Base-by-base conservation (phyloP, 1,140 invertebrate species). In the Mamestra configurata region DNA sequence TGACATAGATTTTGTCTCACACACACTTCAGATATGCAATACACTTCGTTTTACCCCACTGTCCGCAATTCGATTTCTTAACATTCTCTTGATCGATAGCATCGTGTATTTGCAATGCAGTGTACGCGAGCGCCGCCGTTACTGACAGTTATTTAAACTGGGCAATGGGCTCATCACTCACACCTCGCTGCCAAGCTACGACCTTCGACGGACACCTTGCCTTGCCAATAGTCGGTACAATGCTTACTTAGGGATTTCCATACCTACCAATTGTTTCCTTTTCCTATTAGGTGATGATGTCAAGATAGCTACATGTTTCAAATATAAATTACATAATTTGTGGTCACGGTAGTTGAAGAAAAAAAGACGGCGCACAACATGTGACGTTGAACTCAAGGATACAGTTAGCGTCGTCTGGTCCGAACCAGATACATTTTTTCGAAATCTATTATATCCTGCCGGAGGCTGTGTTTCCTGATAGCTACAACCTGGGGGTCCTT, bases 81-180 rank as follows among this genome's bases (percentile, higher is more conserved):
- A 7, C 37, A 68, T 68, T 68, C 64, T 70, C 66, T 70, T 40
- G 64, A 31, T 68, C 37, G 64, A 68, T 68, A 68, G 15, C n/a
- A 37, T n/a, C 18, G 13, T 4, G 22, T 27, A 22, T n/a, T 70
- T 46, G 43, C 22, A 8, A 70, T 70, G 66, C 66, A 49, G 11
- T 22, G 18, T 46, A 15, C 61, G 37, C 61, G 20, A 22, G 20
- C 66, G 20, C 66, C 66, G 20, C 66, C 37, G 37, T 70, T 70
- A 70, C 22, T 27, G 40, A 70, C 66, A 49, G 40, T 49, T 70
- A 70, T 49, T 70, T 40, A 49, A 70, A 70, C 66, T 49, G 66
- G 66, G 40, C 66, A 49, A 27, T 70, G 43, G 66, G 61, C 61
- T 20, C 61, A 66, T 22, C 61, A 13, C n/a, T 35, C 40, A 70